These are phyloP conservation scores for Orius laevigatus DNA, from an alignment of 1,140 invertebrate species.

Conservation along the genomic window DNA sequence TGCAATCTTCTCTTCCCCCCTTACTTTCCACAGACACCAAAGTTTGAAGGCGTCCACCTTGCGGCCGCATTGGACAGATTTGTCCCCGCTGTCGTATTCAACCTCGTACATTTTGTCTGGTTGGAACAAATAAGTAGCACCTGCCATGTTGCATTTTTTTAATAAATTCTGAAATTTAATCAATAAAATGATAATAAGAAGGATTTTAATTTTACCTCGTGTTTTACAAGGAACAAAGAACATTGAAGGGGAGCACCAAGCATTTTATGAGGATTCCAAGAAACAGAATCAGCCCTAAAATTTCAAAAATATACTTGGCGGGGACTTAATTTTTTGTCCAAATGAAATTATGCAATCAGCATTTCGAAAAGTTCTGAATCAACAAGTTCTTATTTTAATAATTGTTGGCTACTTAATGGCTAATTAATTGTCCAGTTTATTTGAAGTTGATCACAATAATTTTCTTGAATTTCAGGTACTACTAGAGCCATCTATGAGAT, in stretches of 20 bases:
- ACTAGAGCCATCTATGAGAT: background rate
- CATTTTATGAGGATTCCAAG: conserved; percentile 92
- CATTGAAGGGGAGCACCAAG: conserved; percentile 77
- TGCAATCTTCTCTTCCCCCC: conserved; percentile 41
- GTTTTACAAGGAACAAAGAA: conserved; percentile 56
- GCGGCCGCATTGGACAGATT: conserved; percentile 82
- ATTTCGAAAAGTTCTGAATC: too few relatives aligned
- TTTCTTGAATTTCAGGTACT: too few relatives aligned
- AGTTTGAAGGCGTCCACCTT: conserved; percentile 87
- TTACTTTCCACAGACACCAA: conserved; percentile 82
- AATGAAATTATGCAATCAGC: too few relatives aligned
- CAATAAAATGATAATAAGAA: background rate
- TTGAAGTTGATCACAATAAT: too few relatives aligned
- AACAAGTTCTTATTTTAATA: too few relatives aligned
- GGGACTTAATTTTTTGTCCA: conserved; percentile 21
- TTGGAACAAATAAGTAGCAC: conserved; percentile 77
- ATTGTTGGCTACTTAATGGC: too few relatives aligned
- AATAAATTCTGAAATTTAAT: conserved; percentile 34
- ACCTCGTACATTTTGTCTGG: conserved; percentile 88
- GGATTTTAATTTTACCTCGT: conserved; percentile 29
- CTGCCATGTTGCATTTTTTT: conserved; percentile 54
- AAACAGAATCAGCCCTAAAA: conserved; percentile 56
- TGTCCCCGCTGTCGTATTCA: conserved; percentile 79
- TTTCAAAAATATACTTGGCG: conserved; percentile 18
- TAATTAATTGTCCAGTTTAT: too few relatives aligned